Base-by-base conservation (phyloP, 2,113 vertebrate species). In the Numenius arquata region DNA sequence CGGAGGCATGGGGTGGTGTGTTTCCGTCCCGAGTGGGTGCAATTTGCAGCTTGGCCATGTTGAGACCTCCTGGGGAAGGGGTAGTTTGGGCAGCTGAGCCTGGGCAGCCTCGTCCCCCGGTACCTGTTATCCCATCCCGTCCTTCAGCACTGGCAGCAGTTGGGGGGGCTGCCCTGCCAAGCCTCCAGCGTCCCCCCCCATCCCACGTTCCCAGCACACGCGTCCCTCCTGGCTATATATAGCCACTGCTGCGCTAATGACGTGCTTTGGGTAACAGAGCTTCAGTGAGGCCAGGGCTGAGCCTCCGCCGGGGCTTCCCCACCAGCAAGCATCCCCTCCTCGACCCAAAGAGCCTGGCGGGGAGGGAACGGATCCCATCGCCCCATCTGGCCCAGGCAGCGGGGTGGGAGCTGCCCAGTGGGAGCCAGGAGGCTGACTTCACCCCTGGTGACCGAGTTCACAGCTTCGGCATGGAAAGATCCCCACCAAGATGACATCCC, bases 381-480 rank as follows among this genome's bases (percentile, higher is more conserved):
- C 18, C 47, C 9, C 9, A 0, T 18, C 15, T 6, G 21, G 41
- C 4, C 41, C 47, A 8, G 47, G 56, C 75, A 38, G 55, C 7
- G 4, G 86, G 86, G 75, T 53, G 92, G 92, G 86, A 92, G 32
- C 58, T 58, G 74, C 75, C 38, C 3, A 5, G 12, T 1, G 2
- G 53, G 63, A 91, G 88, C 90, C 92, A 81, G 68, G 85, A 85
- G 62, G n/a, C 75, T 96, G 96, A 96, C 93, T 84, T 96, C 93
- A 95, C 67, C 78, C 41, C 40, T 27, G 8, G 75, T 75, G 85
- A 94, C 87, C 45, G 12, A 94, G 76, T 81, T 80, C 3, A 2
- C 87, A 93, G 87, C 76, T 93, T 92, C 76, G 4, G 4, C 63
- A 62, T 11, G 91, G 93, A 95, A 96, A 93, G 76, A 73, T 94